These are phyloP conservation scores for Nematolebias whitei DNA, from an alignment of 2,113 vertebrate genomes.

Conservation along the genomic window DNA sequence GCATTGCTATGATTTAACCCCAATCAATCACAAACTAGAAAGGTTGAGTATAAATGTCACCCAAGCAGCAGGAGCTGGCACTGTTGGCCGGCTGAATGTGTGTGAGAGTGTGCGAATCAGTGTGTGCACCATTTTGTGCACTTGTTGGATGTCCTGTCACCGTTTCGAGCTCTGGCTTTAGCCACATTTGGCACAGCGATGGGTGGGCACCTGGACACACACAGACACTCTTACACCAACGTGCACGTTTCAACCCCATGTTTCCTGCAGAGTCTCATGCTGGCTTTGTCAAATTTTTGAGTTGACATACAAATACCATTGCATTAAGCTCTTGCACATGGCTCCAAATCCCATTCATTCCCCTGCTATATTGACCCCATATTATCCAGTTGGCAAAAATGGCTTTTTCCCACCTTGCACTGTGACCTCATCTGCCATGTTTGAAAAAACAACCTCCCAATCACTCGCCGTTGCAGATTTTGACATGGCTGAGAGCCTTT, in stretches of 20 bases:
- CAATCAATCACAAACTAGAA: constrained; percentile 72
- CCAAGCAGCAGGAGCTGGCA: constrained; percentile 74
- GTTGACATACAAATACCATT: constrained; percentile 71
- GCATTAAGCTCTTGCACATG: constrained; percentile 77
- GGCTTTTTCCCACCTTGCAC: constrained; percentile 38
- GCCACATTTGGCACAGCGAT: constrained; percentile 47
- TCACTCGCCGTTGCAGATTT: constrained; percentile 42
- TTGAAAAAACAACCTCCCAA: constrained; percentile 65
- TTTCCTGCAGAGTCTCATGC: constrained; percentile 45
- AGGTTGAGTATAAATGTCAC: constrained; percentile 76
- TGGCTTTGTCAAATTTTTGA: constrained; percentile 65
- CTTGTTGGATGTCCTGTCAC: constrained; percentile 60
- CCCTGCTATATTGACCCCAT: constrained; percentile 69
- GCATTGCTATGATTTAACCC: constrained; percentile 73
- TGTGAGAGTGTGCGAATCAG: constrained; percentile 40
- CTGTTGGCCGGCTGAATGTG: constrained; percentile 49
- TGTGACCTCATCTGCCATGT: constrained; percentile 71
- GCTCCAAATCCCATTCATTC: constrained; percentile 76
- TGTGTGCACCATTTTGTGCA: constrained; percentile 41
- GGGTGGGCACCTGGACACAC: constrained; percentile 67
- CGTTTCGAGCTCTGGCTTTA: constrained; percentile 66
- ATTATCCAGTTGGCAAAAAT: constrained; percentile 69
- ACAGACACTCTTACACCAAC: constrained; percentile 27
- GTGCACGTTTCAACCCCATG: constrained; percentile 25
- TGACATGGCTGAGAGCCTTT: constrained; percentile 53